Base-by-base conservation (phyloP, 2,113 vertebrate genomes). In the Leucosticte australis region DNA sequence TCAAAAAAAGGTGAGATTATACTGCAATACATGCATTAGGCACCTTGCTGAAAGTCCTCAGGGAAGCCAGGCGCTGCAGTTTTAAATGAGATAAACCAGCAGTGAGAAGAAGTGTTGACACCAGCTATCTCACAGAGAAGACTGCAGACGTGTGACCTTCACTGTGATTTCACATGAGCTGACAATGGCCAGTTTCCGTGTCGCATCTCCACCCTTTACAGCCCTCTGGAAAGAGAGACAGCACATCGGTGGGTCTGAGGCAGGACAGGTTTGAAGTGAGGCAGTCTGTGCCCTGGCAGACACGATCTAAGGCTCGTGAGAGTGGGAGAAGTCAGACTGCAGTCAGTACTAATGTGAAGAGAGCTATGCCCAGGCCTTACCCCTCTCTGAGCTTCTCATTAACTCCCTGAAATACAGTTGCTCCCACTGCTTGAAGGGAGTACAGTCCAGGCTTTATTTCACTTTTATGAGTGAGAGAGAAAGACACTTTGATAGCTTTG, bases 41-140 rank as follows among this genome's bases (percentile, higher is more conserved):
- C 78, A 52, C n/a, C 46, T 73, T 69, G 19, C 41, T 69, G 39
- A 67, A 57, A 46, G 69, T 85, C 74, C 63, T 77, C 17, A 19
- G 81, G 65, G 84, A 85, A 30, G 47, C n/a, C 33, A 85, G 57
- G 50, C 3, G 7, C n/a, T 57, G 26, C 30, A 84, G 78, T 67
- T 94, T 92, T 57, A 94, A 91, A 92, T 46, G 53, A 94, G 65
- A 78, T 20, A 76, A 91, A 87, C 9, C 52, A 75, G 55, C 1
- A 0, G 20, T 55, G 47, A 70, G 57, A 30, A 65, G 71, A 84
- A 84, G 37, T 50, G 62, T 79, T 92, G 62, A 87, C 74, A 82
- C 62, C 67, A 91, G 49, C 74, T 89, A 3, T 53, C 81, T 68
- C 69, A 68, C 23, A 75, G 35, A 80, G 73, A 81, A 60, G 57